phyloP scores from a whole-genome alignment of 2,888 invertebrate genomes.

The Plagodis dolabraria region DNA sequence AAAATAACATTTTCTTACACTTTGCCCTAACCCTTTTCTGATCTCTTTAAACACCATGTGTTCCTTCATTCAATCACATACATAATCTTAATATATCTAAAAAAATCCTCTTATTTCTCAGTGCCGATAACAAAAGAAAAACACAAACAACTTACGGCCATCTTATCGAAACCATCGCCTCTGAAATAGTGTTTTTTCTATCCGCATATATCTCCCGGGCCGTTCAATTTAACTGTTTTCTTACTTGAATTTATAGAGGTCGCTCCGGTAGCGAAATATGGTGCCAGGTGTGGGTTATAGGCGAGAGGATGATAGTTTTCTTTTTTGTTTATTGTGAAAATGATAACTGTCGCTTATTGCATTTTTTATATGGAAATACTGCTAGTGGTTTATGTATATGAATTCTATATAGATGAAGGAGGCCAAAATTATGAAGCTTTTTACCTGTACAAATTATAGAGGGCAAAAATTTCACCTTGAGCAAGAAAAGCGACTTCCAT shows the following conservation, averaged over 20 bases:
- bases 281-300: conserved; percentile 50
- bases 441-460: too few species aligned
- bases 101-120: conserved; percentile 25
- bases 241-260: conserved; percentile 70
- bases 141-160: conserved; percentile 44
- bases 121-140: conserved; percentile 37
- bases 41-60: too few species aligned
- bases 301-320: conserved; percentile 40
- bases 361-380: conserved; percentile 10
- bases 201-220: conserved; percentile 68
- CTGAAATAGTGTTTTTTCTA: conserved; percentile 67
- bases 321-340: conserved; percentile 37
- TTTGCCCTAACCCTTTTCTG: too few species aligned
- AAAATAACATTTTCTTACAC: too few species aligned
- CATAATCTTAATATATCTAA: background rate
- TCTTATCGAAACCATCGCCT: conserved; percentile 41
- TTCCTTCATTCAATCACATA: background rate
- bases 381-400: too few species aligned
- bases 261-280: conserved; percentile 48
- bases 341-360: conserved; percentile 33
- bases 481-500: too few species aligned
- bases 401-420: too few species aligned
- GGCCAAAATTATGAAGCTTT: too few species aligned
- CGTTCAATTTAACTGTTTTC: conserved; percentile 82
- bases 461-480: too few species aligned